Evolutionary conservation across 2,113 vertebrate genomes (phyloP).

Genomic region (Onychostruthus taczanowskii): DNA sequence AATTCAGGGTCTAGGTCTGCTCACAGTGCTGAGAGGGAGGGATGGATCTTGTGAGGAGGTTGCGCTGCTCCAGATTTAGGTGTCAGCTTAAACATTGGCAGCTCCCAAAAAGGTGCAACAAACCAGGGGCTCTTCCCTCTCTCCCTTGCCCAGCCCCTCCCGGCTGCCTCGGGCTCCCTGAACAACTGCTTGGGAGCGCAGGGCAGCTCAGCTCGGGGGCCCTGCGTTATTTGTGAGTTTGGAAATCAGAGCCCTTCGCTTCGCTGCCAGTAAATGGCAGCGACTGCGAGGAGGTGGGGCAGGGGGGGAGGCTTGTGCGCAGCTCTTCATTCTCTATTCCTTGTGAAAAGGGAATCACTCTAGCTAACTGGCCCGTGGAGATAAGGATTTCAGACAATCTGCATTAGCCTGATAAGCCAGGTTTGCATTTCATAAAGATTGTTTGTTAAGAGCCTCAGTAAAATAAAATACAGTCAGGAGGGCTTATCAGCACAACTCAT

Average conservation of each 20-base stretch:
- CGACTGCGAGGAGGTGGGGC: neutral
- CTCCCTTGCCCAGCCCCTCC: neutral
- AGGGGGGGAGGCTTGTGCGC: neutral
- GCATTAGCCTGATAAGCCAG: constrained; percentile 87
- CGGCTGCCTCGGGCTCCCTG: accelerated
- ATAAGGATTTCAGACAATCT: constrained; percentile 91
- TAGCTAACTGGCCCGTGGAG: constrained; percentile 82
- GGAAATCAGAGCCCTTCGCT: neutral
- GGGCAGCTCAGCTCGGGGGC: neutral
- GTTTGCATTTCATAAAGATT: constrained; percentile 70
- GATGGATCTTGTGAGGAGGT: neutral
- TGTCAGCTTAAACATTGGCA: neutral
- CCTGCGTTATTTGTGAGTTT: constrained; percentile 42
- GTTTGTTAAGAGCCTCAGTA: constrained; percentile 71
- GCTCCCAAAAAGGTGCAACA: neutral
- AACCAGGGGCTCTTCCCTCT: neutral
- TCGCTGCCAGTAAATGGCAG: constrained; percentile 61
- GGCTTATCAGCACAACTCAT: constrained; percentile 73
- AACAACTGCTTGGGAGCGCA: neutral
- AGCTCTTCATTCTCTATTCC: constrained; percentile 70
- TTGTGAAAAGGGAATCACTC: constrained; percentile 78
- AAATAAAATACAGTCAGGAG: constrained; percentile 73
- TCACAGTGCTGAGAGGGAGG: neutral
- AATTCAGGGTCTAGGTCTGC: constrained; percentile 8
- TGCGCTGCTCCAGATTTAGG: neutral